These are phyloP conservation scores for Acleris cristana DNA, from an alignment of 2,888 invertebrate species.

Conservation along the genomic window DNA sequence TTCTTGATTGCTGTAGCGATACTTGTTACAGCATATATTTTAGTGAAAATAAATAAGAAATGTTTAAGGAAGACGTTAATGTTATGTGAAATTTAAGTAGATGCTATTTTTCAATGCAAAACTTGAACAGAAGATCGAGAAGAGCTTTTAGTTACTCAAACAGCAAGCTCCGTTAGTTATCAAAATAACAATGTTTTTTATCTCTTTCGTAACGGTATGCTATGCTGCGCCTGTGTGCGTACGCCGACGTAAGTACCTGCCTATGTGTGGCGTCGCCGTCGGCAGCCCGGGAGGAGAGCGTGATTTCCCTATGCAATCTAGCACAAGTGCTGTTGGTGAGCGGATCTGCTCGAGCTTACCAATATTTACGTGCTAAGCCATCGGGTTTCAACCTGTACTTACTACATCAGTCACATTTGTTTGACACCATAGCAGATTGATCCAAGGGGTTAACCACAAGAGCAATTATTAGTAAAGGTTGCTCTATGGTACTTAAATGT, in stretches of 20 bases:
- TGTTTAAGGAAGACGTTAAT: neutral
- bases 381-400: neutral
- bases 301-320: conserved; percentile 19
- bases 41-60: neutral
- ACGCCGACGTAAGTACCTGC: conserved; percentile 1
- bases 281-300: conserved; percentile 20
- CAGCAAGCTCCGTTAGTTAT: conserved; percentile 36
- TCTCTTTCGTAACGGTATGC: conserved; percentile 62
- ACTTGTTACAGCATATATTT: neutral
- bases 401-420: neutral
- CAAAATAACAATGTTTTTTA: conserved; percentile 49
- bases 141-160: conserved; percentile 1
- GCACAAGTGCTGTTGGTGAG: conserved; percentile 18
- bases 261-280: conserved; percentile 5
- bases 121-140: neutral
- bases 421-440: too few species aligned
- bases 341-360: conserved; percentile 12
- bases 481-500: too few species aligned
- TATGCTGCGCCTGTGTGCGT: conserved; percentile 50
- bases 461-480: too few species aligned
- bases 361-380: neutral
- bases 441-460: too few species aligned
- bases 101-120: neutral
- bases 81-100: neutral
- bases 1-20: conserved; percentile 20